Evolutionary conservation across 2,797 vertebrate genomes (phyloP).

Genomic region (Micromesistius poutassou): DNA sequence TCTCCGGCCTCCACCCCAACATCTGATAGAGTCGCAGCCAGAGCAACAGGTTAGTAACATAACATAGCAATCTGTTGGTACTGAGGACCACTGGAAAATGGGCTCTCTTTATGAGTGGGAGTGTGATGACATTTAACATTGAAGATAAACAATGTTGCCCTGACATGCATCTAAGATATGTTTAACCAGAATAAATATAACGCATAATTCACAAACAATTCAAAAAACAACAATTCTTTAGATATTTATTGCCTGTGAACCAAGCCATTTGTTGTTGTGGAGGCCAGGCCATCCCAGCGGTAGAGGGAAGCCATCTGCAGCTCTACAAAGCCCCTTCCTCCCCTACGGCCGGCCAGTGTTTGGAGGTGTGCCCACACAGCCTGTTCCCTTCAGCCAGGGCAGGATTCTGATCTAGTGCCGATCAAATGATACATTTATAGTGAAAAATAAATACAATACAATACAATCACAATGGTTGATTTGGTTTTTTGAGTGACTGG

Average conservation of each 20-base stretch:
- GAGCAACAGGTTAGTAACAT: not conserved
- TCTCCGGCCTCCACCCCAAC: not conserved
- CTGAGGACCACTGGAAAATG: not conserved
- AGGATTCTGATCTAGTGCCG: constrained; percentile 38
- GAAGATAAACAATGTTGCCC: not conserved
- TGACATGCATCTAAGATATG: not conserved
- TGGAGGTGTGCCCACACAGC: constrained; percentile 54
- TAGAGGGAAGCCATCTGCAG: constrained; percentile 55
- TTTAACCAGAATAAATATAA: too few species aligned
- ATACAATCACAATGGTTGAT: not conserved
- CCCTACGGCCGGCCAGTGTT: constrained; percentile 52
- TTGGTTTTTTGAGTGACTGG: not conserved
- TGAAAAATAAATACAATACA: not conserved
- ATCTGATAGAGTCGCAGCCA: not conserved
- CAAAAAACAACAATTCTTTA: not conserved
- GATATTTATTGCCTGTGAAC: constrained; percentile 43
- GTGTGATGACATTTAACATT: not conserved
- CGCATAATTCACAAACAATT: not conserved
- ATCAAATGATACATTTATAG: constrained; percentile 17
- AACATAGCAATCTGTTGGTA: not conserved
- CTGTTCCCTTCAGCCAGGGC: constrained; percentile 40
- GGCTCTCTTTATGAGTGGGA: not conserved
- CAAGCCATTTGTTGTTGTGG: constrained; percentile 21
- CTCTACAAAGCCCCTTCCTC: constrained; percentile 39
- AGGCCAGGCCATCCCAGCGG: constrained; percentile 27